A percentile compares a stretch with the other conserved stretches of the same genome.
These are phyloP conservation scores for Micromesistius poutassou DNA, from an alignment of 2,797 vertebrate genomes.

Conservation along the genomic window DNA sequence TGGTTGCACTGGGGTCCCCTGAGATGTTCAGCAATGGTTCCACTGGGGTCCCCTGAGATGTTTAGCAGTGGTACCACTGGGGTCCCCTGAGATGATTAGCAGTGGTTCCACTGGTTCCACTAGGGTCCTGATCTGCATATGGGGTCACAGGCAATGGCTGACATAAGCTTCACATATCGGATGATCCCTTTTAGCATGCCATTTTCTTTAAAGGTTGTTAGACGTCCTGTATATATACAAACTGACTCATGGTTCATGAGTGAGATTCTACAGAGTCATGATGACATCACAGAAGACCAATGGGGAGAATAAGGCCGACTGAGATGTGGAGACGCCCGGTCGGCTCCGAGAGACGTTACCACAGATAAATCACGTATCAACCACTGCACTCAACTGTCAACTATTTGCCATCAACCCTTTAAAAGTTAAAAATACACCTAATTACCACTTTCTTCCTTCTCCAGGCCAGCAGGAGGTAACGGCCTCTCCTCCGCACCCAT, in stretches of 20 bases:
- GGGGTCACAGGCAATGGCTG: neutral
- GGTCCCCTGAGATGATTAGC: no score
- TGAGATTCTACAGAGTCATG: neutral
- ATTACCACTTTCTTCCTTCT: conserved; percentile 58
- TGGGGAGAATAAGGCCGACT: conserved; percentile 13
- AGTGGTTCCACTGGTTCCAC: no score
- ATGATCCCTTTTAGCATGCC: no score
- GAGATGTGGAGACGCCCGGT: conserved; percentile 26
- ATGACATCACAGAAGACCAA: conserved; percentile 10
- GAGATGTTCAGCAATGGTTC: no score
- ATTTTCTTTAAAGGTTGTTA: no score
- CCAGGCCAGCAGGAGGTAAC: conserved; percentile 50
- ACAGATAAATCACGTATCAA: conserved; percentile 6
- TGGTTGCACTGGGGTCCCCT: no score
- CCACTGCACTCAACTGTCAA: conserved; percentile 42
- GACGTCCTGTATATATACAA: no score
- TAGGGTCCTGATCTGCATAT: no score
- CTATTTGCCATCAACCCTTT: conserved; percentile 68
- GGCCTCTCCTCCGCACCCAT: conserved; percentile 50
- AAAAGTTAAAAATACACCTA: conserved; percentile 75
- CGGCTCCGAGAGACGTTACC: neutral
- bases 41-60: no score
- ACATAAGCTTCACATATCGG: no score
- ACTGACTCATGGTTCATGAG: neutral
- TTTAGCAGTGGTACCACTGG: no score